Conservation (phyloP, 2,797 vertebrate genomes). For the Enteromius fasciolatus region DNA sequence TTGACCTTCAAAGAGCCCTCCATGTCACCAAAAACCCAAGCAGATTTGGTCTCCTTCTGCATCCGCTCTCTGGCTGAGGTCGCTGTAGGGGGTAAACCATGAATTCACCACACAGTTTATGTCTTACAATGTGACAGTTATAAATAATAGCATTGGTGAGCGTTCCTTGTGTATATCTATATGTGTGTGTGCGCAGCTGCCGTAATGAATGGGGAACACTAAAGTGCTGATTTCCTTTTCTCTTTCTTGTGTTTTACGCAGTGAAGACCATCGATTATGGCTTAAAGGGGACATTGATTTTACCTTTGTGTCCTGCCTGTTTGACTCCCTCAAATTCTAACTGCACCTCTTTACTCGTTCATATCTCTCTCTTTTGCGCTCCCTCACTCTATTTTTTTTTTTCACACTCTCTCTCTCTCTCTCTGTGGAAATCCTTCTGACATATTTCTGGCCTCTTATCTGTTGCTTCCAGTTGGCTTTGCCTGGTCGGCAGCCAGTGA, state of each 20-base stretch:
- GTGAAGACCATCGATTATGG: slow-evolving; percentile 60
- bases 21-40: slow-evolving; percentile 62
- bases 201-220: slow-evolving; percentile 22
- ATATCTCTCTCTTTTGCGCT: slow-evolving; percentile 19
- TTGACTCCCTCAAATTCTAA: slow-evolving; percentile 57
- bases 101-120: slow-evolving; percentile 38
- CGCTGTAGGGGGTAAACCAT: slow-evolving; percentile 33
- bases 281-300: slow-evolving; percentile 62
- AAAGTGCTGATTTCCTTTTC: slow-evolving; percentile 47
- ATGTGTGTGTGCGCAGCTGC: slow-evolving; percentile 24
- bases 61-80: slow-evolving; percentile 52
- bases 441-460: slow-evolving; percentile 57
- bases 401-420: background rate
- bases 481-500: slow-evolving; percentile 44
- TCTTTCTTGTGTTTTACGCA: slow-evolving; percentile 50
- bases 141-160: background rate
- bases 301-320: slow-evolving; percentile 56
- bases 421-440: slow-evolving; percentile 39
- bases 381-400: background rate
- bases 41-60: slow-evolving; percentile 52
- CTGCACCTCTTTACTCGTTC: slow-evolving; percentile 34
- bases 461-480: slow-evolving; percentile 48
- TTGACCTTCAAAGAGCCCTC: slow-evolving; percentile 77
- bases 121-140: slow-evolving; percentile 30
- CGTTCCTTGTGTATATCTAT: background rate